Conservation (phyloP, 2,113 vertebrate species). For the Dipodomys spectabilis region DNA sequence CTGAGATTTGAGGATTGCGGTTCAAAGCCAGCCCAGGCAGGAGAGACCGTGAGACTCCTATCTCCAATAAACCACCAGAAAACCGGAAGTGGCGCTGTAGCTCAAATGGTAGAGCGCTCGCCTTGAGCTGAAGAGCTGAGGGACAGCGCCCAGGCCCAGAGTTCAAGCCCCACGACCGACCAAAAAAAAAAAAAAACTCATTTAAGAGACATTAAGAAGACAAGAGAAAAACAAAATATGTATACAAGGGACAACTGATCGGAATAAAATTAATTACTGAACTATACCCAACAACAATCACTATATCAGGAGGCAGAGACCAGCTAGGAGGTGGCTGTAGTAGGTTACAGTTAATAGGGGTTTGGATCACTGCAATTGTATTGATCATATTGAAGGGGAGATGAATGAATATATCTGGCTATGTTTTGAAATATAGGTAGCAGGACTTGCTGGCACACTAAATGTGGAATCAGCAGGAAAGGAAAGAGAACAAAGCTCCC, state of each 20-base stretch:
- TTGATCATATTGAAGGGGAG: not conserved
- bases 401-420: not conserved
- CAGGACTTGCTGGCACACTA: not conserved
- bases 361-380: not conserved
- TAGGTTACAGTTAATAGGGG: not conserved
- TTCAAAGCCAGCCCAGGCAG: too few species aligned
- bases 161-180: too few species aligned
- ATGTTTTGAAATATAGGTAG: not conserved
- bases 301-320: not conserved
- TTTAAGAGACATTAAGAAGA: not conserved
- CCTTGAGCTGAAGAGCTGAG: too few species aligned
- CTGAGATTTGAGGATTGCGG: too few species aligned
- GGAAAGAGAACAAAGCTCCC: not conserved
- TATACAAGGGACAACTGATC: not conserved
- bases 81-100: too few species aligned
- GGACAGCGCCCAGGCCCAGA: too few species aligned
- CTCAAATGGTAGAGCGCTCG: too few species aligned
- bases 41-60: too few species aligned
- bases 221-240: not conserved
- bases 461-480: not conserved
- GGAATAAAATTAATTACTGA: not conserved
- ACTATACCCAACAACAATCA: not conserved
- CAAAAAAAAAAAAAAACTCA: not conserved
- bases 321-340: not conserved
- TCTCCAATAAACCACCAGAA: too few species aligned